Conservation (phyloP, 2,113 vertebrate species). For the Serilophus lunatus region DNA sequence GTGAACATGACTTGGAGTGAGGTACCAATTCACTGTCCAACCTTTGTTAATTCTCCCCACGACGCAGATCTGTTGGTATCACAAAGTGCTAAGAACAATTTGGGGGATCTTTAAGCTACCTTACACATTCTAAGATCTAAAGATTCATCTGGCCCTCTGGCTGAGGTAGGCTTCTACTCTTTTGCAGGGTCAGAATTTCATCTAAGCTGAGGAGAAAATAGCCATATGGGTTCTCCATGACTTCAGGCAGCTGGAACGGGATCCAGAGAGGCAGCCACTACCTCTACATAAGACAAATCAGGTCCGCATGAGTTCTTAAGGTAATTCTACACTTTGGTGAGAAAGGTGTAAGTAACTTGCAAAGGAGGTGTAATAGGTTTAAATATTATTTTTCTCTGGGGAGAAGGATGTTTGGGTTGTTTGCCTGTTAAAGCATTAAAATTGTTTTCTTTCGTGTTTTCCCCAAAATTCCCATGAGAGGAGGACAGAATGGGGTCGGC, state of each 20-base stretch:
- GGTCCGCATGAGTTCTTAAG: not conserved
- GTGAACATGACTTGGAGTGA: not conserved
- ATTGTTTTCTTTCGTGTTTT: no score
- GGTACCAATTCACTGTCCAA: not conserved
- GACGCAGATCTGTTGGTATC: not conserved
- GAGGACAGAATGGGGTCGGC: no score
- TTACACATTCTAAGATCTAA: not conserved
- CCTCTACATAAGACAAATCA: not conserved
- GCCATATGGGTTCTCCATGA: rapidly evolving
- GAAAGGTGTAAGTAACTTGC: not conserved
- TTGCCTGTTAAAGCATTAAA: no score
- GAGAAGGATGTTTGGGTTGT: no score
- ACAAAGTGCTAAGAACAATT: not conserved
- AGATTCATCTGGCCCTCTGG: not conserved
- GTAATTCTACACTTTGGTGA: not conserved
- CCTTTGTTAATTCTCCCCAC: not conserved
- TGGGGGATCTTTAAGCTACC: not conserved
- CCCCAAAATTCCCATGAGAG: no score
- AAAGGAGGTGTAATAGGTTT: no score
- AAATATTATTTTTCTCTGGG: no score
- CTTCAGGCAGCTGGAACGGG: not conserved
- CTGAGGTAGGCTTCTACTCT: not conserved
- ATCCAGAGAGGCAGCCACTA: not conserved
- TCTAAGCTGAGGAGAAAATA: not conserved
- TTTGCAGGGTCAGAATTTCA: not conserved